phyloP scores from a whole-genome alignment of 2,113 vertebrate genomes.

The Sclerurus mexicanus region DNA sequence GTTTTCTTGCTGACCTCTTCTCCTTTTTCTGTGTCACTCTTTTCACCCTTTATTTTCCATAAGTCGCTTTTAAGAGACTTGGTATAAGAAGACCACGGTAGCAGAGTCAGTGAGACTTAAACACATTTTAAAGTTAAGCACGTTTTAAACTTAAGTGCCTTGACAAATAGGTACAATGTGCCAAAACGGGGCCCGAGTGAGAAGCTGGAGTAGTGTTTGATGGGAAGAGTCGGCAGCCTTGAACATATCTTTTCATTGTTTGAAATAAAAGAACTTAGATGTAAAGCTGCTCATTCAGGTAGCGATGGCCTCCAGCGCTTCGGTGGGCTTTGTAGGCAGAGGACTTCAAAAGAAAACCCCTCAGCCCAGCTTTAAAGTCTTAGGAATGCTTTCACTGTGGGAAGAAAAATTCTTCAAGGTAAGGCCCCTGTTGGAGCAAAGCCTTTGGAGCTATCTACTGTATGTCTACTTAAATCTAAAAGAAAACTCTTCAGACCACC shows the following conservation, averaged over 20 bases:
- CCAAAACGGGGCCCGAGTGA: background rate
- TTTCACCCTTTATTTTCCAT: background rate
- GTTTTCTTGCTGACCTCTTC: background rate
- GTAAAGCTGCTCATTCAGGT: slow-evolving; percentile 37
- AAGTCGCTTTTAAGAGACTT: background rate
- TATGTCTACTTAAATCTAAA: slow-evolving; percentile 65
- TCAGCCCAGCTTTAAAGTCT: slow-evolving; percentile 37
- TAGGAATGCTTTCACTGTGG: slow-evolving; percentile 44
- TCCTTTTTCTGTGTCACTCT: background rate
- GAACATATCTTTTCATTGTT: slow-evolving; percentile 44
- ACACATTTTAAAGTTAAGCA: background rate
- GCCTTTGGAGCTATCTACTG: slow-evolving; percentile 45
- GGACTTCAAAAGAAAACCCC: slow-evolving; percentile 10
- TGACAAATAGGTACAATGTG: background rate
- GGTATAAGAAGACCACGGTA: background rate
- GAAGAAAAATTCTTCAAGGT: slow-evolving; percentile 60
- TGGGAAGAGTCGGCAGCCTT: slow-evolving; percentile 25
- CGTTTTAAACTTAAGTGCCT: slow-evolving; percentile 43
- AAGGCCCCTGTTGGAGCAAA: slow-evolving; percentile 25
- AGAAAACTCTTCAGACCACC: slow-evolving; percentile 77
- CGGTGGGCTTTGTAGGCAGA: slow-evolving; percentile 16
- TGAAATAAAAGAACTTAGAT: background rate
- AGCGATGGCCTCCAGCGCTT: background rate
- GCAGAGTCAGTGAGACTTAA: background rate
- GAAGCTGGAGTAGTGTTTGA: slow-evolving; percentile 7